Base-by-base conservation (phyloP, 2,888 invertebrate species). In the Epinotia demarniana region DNA sequence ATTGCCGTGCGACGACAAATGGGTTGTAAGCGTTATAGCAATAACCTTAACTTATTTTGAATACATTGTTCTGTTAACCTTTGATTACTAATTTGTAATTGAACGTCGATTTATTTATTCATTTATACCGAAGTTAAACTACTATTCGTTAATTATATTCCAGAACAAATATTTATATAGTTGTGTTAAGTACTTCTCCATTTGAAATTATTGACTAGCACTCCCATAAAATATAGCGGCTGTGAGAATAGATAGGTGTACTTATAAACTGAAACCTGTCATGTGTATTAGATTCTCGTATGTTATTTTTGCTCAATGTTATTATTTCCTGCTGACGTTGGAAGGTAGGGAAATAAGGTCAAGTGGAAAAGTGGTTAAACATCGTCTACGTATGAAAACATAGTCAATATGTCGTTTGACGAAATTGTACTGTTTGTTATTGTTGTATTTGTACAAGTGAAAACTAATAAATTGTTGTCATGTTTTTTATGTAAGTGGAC, bases 401-500 rank as follows among this genome's bases (percentile, higher is more conserved):
- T 53, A 71, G 75, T 66, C 70, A 71, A 69, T 75, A 64, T 70
- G 58, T 75, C 60, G 73, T 77, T 39, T 60, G 66, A 69, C 57
- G 70, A 70, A 43, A 71, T 49, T 75, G 68, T 68, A 76, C 76
- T 77, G 75, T 55, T 78, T 80, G 78, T 78, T 79, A 76, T 73
- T 73, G 75, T 78, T 77, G 61, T 77, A 63, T 62, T 66, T 75
- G 69, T 78, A 79, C 78, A 68, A 79, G 78, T 76, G 78, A 78
- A 77, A 73, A 75, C 77, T 67, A 62, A 73, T 80, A 77, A 75
- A 75, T 78, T 81, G 79, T 79, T 79, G 78, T 76, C 75, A 78
- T 62, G 77, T 77, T 73, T 77, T n/a, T 77, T 80, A 82, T 81
- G 71, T 84, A 85, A 85, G 83, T 78, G 86, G 86, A 86, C 79